phyloP scores from a whole-genome alignment of 1,140 invertebrate genomes.

The Drosophila sucinea region DNA sequence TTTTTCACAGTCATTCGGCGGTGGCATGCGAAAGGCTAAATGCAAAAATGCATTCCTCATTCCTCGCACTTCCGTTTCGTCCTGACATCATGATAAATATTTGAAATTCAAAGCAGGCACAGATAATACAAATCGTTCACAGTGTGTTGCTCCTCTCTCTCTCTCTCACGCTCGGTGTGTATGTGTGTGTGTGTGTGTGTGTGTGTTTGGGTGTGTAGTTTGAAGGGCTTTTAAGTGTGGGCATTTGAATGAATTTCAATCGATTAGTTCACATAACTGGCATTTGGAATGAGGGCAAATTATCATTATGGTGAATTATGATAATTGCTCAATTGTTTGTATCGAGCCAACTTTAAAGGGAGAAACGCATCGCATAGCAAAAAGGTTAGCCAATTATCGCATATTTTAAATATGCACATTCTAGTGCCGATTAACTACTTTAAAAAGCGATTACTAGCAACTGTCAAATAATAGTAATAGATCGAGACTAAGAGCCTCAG shows the following conservation, averaged over 20 bases:
- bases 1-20: conserved; percentile 29
- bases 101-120: conserved; percentile 55
- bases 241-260: conserved; percentile 25
- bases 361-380: background rate
- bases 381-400: background rate
- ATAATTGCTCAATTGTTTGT: conserved; percentile 56
- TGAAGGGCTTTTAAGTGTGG: background rate
- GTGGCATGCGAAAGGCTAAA: conserved; percentile 14
- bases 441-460: background rate
- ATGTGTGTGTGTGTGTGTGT: background rate
- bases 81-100: conserved; percentile 17
- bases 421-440: background rate
- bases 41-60: background rate
- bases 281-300: conserved; percentile 38
- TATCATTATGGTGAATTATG: conserved; percentile 55
- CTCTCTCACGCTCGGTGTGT: background rate
- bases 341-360: background rate
- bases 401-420: conserved; percentile 1
- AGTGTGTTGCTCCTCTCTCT: background rate
- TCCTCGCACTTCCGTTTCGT: background rate
- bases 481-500: no score
- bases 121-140: conserved; percentile 30
- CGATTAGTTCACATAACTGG: conserved; percentile 4
- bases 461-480: no score
- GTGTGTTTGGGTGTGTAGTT: background rate